These are phyloP conservation scores for Lagopus leucura DNA, from an alignment of 2,113 vertebrate species.

Conservation along the genomic window DNA sequence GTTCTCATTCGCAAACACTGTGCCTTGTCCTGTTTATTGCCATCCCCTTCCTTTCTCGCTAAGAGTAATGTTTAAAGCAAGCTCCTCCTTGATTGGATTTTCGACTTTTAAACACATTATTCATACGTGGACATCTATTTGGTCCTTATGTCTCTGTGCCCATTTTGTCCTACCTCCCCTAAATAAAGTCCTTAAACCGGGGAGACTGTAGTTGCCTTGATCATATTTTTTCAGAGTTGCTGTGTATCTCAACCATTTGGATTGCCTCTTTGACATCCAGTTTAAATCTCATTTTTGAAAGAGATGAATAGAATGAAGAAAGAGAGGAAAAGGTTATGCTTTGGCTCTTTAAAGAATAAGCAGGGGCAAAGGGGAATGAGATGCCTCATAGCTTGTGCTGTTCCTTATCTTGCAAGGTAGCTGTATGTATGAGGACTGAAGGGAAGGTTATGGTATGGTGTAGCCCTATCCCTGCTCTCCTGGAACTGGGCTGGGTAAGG, in stretches of 20 bases:
- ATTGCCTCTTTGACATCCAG: background rate
- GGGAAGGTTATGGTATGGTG: background rate
- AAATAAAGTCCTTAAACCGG: slow-evolving; percentile 2
- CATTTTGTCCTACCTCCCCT: background rate
- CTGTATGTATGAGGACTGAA: background rate
- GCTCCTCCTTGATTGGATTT: background rate
- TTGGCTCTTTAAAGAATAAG: background rate
- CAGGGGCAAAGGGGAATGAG: background rate
- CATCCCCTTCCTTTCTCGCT: background rate
- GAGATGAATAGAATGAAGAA: background rate
- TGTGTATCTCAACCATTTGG: background rate
- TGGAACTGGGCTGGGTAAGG: background rate
- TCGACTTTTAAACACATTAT: background rate
- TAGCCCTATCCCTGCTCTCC: background rate
- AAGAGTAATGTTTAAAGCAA: background rate
- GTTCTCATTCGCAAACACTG: background rate
- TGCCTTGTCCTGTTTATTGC: background rate
- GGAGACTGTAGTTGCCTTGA: background rate
- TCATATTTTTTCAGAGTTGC: background rate
- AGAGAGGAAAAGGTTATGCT: background rate
- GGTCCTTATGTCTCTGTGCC: background rate
- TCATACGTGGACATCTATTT: background rate
- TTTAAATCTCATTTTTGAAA: background rate
- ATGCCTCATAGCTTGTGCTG: background rate
- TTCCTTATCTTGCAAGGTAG: background rate